Base-by-base conservation (phyloP, 2,888 invertebrate genomes). In the Mythimna loreyi region DNA sequence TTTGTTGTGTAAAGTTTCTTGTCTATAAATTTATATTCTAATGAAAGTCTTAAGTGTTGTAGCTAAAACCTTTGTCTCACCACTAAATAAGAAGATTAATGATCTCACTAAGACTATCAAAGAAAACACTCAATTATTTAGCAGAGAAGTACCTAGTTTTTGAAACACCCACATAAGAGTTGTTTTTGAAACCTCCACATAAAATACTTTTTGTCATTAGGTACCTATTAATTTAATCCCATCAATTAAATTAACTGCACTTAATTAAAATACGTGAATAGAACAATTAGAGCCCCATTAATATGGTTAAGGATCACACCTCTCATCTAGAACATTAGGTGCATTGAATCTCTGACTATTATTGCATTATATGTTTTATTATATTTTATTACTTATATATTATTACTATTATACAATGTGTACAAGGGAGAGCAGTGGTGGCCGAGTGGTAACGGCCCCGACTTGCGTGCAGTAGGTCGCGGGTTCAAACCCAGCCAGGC, bases 101-200 rank as follows among this genome's bases (percentile, higher is more conserved):
- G 25, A 50, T 19, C 16, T 3, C 8, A 50, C 2, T 40, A 25
- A 50, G 9, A 23, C 19, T 56, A 21, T 8, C 21, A 56, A 36
- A 36, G 13, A 45, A 47, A 30, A 59, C 16, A 21, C 8, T 25
- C 19, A 52, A n/a, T 30, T 52, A 19, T 4, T 28, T 9, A 23
- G 11, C n/a, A 23, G 7, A 11, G 6, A 5, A 6, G 2, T 50
- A 30, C 5, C n/a, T 11, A 36, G 11, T 19, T 3, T 23, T 52
- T 16, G 3, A 55, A 2, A 73, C 33, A 33, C 43, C 74, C 19
- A 71, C 74, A 8, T 13, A n/a, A n/a, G n/a, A n/a, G n/a, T n/a
- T n/a, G 11, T 19, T 3, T 23, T 52, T 16, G 3, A 55, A 2
- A 73, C 33, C 25, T 33, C 74, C 19, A 71, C 74, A 8, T 13